Evolutionary conservation across 2,888 invertebrate genomes (phyloP).

Genomic region (Ferrisia virgata): DNA sequence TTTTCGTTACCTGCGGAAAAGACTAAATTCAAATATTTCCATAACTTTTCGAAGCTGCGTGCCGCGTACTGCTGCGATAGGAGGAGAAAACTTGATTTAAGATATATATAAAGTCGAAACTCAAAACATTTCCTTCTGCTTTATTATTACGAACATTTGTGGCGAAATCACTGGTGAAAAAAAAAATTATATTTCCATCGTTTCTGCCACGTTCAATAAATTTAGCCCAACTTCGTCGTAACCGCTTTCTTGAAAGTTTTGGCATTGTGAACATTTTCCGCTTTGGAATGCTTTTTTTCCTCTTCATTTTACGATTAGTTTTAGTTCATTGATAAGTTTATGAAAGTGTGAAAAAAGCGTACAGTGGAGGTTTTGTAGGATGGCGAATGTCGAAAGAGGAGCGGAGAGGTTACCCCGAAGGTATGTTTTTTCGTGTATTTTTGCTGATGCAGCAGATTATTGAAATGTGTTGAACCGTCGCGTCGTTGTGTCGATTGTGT

Average conservation of each 20-base stretch:
- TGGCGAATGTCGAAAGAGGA: background rate
- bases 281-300: background rate
- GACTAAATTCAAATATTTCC: background rate
- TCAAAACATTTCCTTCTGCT: background rate
- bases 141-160: conserved; percentile 11
- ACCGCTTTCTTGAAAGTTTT: conserved; percentile 14
- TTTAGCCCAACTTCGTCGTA: background rate
- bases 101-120: background rate
- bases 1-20: conserved; percentile 14
- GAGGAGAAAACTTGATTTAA: conserved; percentile 1
- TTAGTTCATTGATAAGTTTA: background rate
- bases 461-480: too few relatives aligned
- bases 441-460: too few relatives aligned
- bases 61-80: too few relatives aligned
- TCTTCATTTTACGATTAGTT: conserved; percentile 14
- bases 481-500: too few relatives aligned
- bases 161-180: background rate
- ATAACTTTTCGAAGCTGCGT: background rate
- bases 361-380: background rate
- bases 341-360: background rate
- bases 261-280: conserved; percentile 17
- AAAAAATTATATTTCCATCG: background rate
- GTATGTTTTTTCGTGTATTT: too few relatives aligned
- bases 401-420: too few relatives aligned
- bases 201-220: background rate